Base-by-base conservation (phyloP, 37 sponge, comb jelly and placozoan genomes). In the Halisarca cf. caerulea region DNA sequence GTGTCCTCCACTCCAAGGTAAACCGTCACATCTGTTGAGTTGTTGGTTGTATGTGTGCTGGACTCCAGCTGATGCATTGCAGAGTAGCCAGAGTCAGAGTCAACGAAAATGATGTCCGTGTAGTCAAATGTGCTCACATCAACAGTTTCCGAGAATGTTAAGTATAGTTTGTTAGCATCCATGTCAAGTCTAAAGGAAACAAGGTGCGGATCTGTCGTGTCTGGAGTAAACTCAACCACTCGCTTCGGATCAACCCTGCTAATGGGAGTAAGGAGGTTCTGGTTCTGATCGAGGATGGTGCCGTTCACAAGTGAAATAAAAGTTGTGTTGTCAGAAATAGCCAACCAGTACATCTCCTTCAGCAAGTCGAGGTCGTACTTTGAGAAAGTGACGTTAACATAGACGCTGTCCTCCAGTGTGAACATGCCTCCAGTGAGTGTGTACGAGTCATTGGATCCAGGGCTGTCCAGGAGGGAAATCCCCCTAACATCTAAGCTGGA, bases 111-210 rank as follows among this genome's bases (percentile, higher is more conserved):
- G 2, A 88, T 79, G 28, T 83, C 80, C 34, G 84, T 84, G 9
- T 82, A 35, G 38, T 58, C 32, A 75, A 88, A 88, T 35, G 89
- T 82, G 30, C 36, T 36, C 15, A 58, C 84, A 59, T 88, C 83
- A 0, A 90, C 84, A 36, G 91, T 82, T 42, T 90, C 91, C 40
- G 87, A 86, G 84, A 90, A 90, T 55, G 91, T 90, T 35, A 90
- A 87, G 2, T 47, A 66, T n/a, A 90, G 27, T 30, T 43, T 28
- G 36, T 82, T 84, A 25, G 68, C 14, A 64, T 87, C 59, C 59
- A 91, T n/a, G 54, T 89, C 85, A 42, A 91, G 75, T 42, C 88
- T 82, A 68, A 84, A 87, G 40, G 82, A 88, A 17, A 80, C 71
- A 2, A 91, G 77, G 11, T 72, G 37, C n/a, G 92, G 92, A 45